Evolutionary conservation across 2,113 vertebrate genomes (phyloP), one percentile per base, ranked within the genome.

Genomic region (Colius striatus): DNA sequence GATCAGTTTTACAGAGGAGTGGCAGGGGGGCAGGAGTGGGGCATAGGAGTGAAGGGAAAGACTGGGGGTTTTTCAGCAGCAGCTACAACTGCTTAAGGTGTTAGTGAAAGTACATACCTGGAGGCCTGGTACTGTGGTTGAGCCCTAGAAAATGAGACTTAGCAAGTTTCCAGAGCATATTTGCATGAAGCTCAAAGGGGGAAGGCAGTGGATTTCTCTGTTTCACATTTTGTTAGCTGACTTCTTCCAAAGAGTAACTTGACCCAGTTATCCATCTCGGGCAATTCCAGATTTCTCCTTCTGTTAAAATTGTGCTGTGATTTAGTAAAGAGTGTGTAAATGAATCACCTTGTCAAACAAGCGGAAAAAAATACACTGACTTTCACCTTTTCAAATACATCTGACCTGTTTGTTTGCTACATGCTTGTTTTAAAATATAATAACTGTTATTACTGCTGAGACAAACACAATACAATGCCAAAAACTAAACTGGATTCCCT

Each of bases 61-160:
- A 15, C 34, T 18, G 10, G 19, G 26, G 32, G 3, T 72, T 65
- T 82, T 82, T 45, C 38, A 78, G 83, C 68, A 68, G 63, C 78
- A 88, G 50, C 38, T 41, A 12, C 60, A 45, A 75, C 79, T 84
- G 68, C 76, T 60, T 78, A 60, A 92, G 55, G 26, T 90, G 7
- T 73, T 92, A 43, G 71, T 84, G 68, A 78, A 96, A 95, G 67
- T 67, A 84, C 43, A 61, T 87, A 68, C 86, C 91, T 81, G 65
- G 43, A 94, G 91, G 94, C 66, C 73, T 89, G 86, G 16, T 81
- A 5, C 91, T 92, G 91, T 81, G 92, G 76, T 74, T 92, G 65
- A 92, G 89, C 70, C 63, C 55, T 85, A 74, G 90, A 94, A 93
- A 93, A 95, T 90, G 82, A 94, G 94, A 80, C 41, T 20, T 50